Evolutionary conservation across 2,888 invertebrate genomes (phyloP), one percentile per base, ranked within the genome.

Genomic region (Harpalus rufipes): DNA sequence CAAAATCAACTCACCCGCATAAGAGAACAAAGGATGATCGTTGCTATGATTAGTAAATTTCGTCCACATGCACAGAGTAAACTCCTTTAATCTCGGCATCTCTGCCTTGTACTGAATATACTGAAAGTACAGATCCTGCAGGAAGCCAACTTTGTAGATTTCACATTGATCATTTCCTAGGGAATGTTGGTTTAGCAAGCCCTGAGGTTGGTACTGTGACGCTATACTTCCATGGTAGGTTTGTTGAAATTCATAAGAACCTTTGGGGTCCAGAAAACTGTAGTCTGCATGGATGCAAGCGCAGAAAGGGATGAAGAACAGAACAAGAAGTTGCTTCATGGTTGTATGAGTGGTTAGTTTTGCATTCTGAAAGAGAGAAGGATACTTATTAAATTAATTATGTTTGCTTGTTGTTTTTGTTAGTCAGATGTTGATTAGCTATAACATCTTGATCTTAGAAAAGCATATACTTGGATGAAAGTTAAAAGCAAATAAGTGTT

Each of bases 1-100:
- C 12, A 74, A 12, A 41, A 74, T 5, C 4, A 80, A 76, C 93
- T 94, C 90, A 97, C 97, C 94, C 88, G 96, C 93, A 90, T 97
- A 97, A 14, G 96, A 96, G 89, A 97, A 95, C 81, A 97, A 90
- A 0, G 96, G 96, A 91, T 97, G 97, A 89, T 97, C 96, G 85
- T 94, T 95, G 25, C 94, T 94, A 89, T 97, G 96, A 89, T 96
- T 97, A 87, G 94, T 94, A 89, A 96, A 96, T 88, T 96, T 96
- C 88, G 93, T 94, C 97, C 97, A 97, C 91, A 94, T 93, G 89
- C 97, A 97, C 8, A 97, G 92, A 0, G 96, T 96, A 89, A 96
- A 96, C 90, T 97, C 96, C 87, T 96, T 96, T 87, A 97, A 89
- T 88, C 96, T 95, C 0, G 96, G 96, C 51, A 97, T 88, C 39